These are phyloP conservation scores for Oppia nitens DNA, from an alignment of 1,140 invertebrate species.

Conservation along the genomic window DNA sequence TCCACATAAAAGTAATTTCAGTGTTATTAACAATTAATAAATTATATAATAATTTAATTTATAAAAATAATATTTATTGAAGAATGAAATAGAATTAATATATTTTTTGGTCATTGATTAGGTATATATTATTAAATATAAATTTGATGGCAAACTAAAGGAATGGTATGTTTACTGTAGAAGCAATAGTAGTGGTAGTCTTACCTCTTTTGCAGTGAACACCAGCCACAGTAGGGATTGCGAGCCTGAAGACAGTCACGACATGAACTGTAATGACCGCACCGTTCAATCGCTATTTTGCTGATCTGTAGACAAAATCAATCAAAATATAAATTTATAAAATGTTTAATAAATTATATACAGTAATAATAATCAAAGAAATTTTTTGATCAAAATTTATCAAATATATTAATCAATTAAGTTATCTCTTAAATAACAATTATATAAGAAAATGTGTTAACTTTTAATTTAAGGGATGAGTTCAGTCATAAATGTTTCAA, in stretches of 20 bases:
- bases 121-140: not conserved
- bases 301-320: slow-evolving; percentile 46
- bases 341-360: not conserved
- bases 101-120: not conserved
- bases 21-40: not conserved
- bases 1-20: not conserved
- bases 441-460: too few species aligned
- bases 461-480: too few species aligned
- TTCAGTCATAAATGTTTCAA: too few species aligned
- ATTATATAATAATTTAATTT: not conserved
- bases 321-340: slow-evolving; percentile 4
- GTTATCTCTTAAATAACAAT: too few species aligned
- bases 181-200: not conserved
- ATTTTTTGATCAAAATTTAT: too few species aligned
- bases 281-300: slow-evolving; percentile 81
- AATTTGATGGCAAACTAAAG: too few species aligned
- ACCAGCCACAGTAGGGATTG: slow-evolving; percentile 96
- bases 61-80: not conserved
- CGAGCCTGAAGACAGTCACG: slow-evolving; percentile 65
- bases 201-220: slow-evolving; percentile 74
- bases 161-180: too few species aligned
- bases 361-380: too few species aligned
- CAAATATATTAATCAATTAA: too few species aligned
- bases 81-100: too few species aligned
- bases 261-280: slow-evolving; percentile 71